Percentiles rank a stretch among this genome's conserved stretches.
These are phyloP conservation scores for Apis florea DNA, from an alignment of 1,140 invertebrate species.

Conservation along the genomic window DNA sequence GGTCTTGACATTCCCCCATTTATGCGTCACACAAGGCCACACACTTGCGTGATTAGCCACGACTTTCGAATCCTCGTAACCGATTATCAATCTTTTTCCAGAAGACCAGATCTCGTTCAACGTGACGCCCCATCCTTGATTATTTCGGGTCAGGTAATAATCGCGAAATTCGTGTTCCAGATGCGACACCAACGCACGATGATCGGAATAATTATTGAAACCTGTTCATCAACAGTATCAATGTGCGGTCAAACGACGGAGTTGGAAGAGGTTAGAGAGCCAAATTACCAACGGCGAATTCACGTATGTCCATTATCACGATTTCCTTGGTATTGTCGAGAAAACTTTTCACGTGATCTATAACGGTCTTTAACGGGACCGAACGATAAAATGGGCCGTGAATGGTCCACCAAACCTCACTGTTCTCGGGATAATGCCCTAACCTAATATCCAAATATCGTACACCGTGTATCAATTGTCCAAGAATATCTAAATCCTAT, in stretches of 20 bases:
- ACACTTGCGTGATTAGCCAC: slow-evolving; percentile 67
- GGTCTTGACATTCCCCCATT: slow-evolving; percentile 83
- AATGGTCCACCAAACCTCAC: slow-evolving; percentile 81
- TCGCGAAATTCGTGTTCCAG: slow-evolving; percentile 72
- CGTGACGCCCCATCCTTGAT: slow-evolving; percentile 77
- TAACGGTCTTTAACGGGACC: slow-evolving; percentile 77
- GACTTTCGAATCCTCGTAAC: slow-evolving; percentile 80
- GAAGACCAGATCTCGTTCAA: slow-evolving; percentile 81
- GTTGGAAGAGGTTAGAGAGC: no score
- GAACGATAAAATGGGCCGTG: slow-evolving; percentile 81
- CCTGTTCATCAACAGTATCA: neutral
- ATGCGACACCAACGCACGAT: slow-evolving; percentile 49
- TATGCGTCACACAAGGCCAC: slow-evolving; percentile 80
- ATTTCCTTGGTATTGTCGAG: slow-evolving; percentile 83
- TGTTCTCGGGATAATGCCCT: slow-evolving; percentile 77
- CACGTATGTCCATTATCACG: slow-evolving; percentile 84
- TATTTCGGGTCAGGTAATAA: slow-evolving; percentile 75
- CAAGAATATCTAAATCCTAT: slow-evolving; percentile 82
- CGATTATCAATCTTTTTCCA: slow-evolving; percentile 81
- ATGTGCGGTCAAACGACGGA: no score
- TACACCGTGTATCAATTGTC: slow-evolving; percentile 82
- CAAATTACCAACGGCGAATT: slow-evolving; percentile 81
- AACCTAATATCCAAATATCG: slow-evolving; percentile 83
- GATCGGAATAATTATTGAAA: neutral
- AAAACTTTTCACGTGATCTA: slow-evolving; percentile 82